Evolutionary conservation across 2,888 invertebrate genomes (phyloP), one percentile per base, ranked within the genome.

Genomic region (Syrphus vitripennis): DNA sequence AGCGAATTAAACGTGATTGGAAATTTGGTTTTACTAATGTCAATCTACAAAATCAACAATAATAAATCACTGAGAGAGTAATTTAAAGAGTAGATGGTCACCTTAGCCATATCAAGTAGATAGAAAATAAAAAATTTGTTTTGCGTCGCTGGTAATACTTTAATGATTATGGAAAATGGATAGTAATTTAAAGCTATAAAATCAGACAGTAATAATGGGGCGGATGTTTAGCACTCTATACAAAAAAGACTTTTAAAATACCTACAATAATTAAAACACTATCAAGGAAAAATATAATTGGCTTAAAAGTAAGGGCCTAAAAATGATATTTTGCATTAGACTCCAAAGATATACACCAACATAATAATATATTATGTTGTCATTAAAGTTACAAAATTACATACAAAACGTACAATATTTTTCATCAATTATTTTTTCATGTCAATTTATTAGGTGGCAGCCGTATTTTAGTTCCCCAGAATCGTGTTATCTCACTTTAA

Each of bases 201-300:
- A 50, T 74, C 48, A 24, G 31, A 40, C 57, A 61, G 34, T 75
- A 61, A 80, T 74, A 53, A 42, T 26, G 31, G 40, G 21, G 16
- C 34, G 50, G 69, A 69, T 59, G 57, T 61, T 75, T 61, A 69
- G 34, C 80, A 75, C 69, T 57, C 37, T 61, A 34, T 69, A 21
- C 21, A 74, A 69, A 80, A 34, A 69, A 61, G 48, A n/a, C n/a
- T n/a, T n/a, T n/a, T n/a, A n/a, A n/a, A n/a, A n/a, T n/a, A n/a
- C n/a, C n/a, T 37, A 59, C 40, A 37, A 69, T 69, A 37, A 69
- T 77, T 77, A 69, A 69, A 59, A 48, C 16, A 16, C 69, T 45
- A 59, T 59, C 37, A 59, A 37, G 31, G 37, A 45, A n/a, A n/a
- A n/a, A 26, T 31, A 14, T 53, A 31, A 61, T 65, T 42, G n/a